Evolutionary conservation across 2,888 invertebrate genomes (phyloP).

Genomic region (Brenthis daphne): DNA sequence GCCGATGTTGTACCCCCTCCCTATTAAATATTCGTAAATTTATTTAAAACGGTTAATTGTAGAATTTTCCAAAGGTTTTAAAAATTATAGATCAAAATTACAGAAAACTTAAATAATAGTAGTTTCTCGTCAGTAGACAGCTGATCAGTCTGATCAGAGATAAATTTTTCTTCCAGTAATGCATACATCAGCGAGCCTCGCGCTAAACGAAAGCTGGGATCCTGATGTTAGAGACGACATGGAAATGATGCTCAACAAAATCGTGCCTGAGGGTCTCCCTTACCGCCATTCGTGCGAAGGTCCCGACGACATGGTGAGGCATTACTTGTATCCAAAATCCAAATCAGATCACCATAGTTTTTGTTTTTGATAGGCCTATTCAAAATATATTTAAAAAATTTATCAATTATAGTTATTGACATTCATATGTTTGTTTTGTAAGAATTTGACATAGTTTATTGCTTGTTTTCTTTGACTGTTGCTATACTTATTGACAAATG

Average conservation of each 20-base stretch:
- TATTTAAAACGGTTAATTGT: background rate
- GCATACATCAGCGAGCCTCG: slow-evolving; percentile 98
- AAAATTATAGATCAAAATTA: background rate
- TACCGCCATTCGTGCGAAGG: slow-evolving; percentile 99
- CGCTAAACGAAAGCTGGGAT: slow-evolving; percentile 99
- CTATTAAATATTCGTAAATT: slow-evolving; percentile 55
- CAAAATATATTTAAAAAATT: background rate
- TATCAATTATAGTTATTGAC: slow-evolving; percentile 8
- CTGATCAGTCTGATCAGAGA: slow-evolving; percentile 48
- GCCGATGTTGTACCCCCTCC: slow-evolving; percentile 68
- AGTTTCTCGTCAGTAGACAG: slow-evolving; percentile 45
- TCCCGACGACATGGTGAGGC: slow-evolving; percentile 97
- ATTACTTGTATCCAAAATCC: background rate
- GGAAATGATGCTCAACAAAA: slow-evolving; percentile 99
- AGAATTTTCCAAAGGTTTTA: background rate
- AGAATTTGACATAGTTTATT: slow-evolving; percentile 26
- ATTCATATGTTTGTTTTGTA: slow-evolving; percentile 39
- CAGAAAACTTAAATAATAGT: background rate
- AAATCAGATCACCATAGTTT: background rate
- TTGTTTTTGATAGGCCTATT: background rate
- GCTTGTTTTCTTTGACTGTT: slow-evolving; percentile 29
- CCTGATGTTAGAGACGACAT: slow-evolving; percentile 98
- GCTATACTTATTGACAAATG: slow-evolving; percentile 7
- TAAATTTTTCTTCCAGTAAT: slow-evolving; percentile 87
- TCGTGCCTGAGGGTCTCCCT: slow-evolving; percentile 97